Base-by-base conservation (phyloP, 2,888 invertebrate species). In the Dermolepida albohirtum region DNA sequence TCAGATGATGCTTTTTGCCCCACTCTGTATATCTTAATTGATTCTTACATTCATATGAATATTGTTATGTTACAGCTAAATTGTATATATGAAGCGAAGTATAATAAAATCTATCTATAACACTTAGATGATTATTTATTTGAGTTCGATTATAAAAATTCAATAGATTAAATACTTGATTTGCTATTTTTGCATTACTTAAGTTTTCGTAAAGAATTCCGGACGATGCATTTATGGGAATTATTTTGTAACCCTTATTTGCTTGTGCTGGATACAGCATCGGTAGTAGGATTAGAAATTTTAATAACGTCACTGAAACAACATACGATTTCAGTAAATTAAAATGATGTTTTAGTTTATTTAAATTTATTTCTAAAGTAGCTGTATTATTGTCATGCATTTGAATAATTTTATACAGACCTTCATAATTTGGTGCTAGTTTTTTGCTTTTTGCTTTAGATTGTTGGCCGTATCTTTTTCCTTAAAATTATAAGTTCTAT, bases 381-480 rank as follows among this genome's bases (percentile, higher is more conserved):
- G 57, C 64, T 0, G 67, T 68, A n/a, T 62, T 51, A 39, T 65
- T 64, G 59, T 51, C 17, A 57, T 67, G 59, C 11, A 69, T 51
- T 66, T 67, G 47, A 27, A 62, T 49, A 17, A 71, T 71, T 62
- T 59, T 52, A 52, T 64, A 71, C 1, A 69, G 63, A 10, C 71
- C 69, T 64, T 40, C 5, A 40, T 55, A 71, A 11, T 65, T 52
- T 8, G 66, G 57, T n/a, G 27, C 22, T 7, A 71, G 22, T 57
- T 67, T 67, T 66, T 71, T 71, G 39, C 11, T 50, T 16, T 62
- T 47, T 11, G 54, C 51, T 44, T 68, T 70, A 1, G 52, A 41
- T 16, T 17, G 29, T 50, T 62, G 11, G 22, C 70, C 52, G 67
- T 17, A 43, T 70, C 62, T 0, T 70, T 57, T 14, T 49, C 62